Base-by-base conservation (phyloP, 2,797 vertebrate species). In the Pseudomugil tenellus region DNA sequence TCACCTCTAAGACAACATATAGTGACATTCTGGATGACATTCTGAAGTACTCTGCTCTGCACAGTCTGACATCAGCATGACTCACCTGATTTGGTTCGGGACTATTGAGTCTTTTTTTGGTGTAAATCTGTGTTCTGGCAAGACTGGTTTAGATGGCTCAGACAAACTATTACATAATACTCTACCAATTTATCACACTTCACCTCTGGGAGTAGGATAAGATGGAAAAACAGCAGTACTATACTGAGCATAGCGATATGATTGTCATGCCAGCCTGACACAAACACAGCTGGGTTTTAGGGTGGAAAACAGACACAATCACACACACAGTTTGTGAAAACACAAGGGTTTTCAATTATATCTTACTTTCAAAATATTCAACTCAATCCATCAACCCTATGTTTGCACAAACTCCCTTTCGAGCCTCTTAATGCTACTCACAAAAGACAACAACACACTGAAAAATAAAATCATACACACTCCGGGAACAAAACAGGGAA, bases 221-320 rank as follows among this genome's bases (percentile, higher is more conserved):
- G 66, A 74, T 57, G 6, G 74, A 79, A 74, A 76, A 39, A 43
- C 39, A 28, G 57, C 12, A 12, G 35, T 35, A 49, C 69, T 86
- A 81, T 81, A 84, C 85, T 66, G 72, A 80, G 70, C 67, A 58
- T 61, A 46, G 57, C 58, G 75, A 58, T 48, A 72, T 19, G 35
- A 51, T 53, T 62, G 54, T 63, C 41, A 43, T 68, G 70, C 52
- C 75, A 79, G 56, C 46, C 55, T 70, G 54, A 61, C 67, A 57
- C 53, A 57, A 74, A 74, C 75, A 54, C 49, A 37, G 28, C 62
- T 78, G 83, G 75, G 69, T 59, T 73, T 48, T 48, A 28, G 58
- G 58, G n/a, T 17, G 32, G 29, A 73, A 49, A 59, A 64, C 26
- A 28, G 34, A 39, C 37, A 13, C 35, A 37, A 37, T 37, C 35